Base-by-base conservation (phyloP, 2,113 vertebrate species). In the Notarius quadriscutis region DNA sequence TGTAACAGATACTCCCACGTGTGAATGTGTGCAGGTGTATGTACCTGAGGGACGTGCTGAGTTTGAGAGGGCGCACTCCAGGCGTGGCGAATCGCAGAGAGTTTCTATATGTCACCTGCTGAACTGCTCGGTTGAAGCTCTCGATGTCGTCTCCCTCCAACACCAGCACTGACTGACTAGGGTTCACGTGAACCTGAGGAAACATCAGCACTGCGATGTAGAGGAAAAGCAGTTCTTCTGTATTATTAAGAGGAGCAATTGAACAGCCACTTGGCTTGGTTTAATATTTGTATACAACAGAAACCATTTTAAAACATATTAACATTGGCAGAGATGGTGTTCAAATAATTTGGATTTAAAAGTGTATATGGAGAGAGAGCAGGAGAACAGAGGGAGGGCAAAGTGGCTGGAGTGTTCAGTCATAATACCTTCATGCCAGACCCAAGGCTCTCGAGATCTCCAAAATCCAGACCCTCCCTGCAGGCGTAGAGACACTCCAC, bases 401-500 rank as follows among this genome's bases (percentile, higher is more conserved):
- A 60, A 62, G 18, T 41, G 27, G 72, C 8, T 1, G 0, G 88
- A 27, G 1, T 63, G 34, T 72, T 77, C 55, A 2, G 11, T 12
- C 9, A 71, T 57, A 34, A 22, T 96, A 99, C 98, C 98, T 99
- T 99, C 98, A 99, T 99, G 93, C 98, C 98, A 91, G 98, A 98
- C 91, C 98, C 98, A 92, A 99, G 95, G 88, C 97, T 99, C 96
- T 99, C 98, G 92, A 99, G 96, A 94, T 99, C 97, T 89, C 97
- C 97, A 85, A 99, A 99, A 95, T 99, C 98, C 93, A 99, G 96
- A 74, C 98, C 98, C 94, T 99, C 98, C 93, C 98, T 96, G 94
- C 98, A 99, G 93, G 98, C 97, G 89, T 99, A 99, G 87, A 99
- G 97, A 93, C 98, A 99, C 94, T 99, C 97, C 91, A 99, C 97